Conservation (phyloP, 2,888 invertebrate genomes). For the Poecilus cupreus region DNA sequence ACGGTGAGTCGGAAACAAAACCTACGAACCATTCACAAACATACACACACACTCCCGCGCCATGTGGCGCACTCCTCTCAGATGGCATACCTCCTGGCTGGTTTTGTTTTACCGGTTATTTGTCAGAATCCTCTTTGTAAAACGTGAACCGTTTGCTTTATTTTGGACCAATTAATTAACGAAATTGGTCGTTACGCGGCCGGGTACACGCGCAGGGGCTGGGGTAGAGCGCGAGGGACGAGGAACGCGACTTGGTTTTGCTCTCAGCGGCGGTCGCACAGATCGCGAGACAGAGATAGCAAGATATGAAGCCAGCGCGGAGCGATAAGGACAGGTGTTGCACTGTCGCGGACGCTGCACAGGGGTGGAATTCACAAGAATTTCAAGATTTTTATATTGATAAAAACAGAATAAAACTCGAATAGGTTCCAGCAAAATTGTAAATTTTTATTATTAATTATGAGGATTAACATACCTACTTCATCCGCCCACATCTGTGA, state of each 20-base stretch:
- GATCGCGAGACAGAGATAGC: conserved; percentile 20
- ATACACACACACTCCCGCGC: background rate
- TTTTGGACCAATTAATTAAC: conserved; percentile 59
- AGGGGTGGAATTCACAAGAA: background rate
- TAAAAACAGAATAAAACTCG: too few species aligned
- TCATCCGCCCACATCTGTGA: too few species aligned
- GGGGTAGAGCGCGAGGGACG: background rate
- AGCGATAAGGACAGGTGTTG: conserved; percentile 3
- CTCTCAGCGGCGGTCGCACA: conserved; percentile 49
- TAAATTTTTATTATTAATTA: too few species aligned
- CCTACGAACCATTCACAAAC: background rate
- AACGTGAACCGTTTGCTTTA: conserved; percentile 50
- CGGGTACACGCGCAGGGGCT: conserved; percentile 14
- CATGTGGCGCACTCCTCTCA: background rate
- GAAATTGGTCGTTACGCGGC: conserved; percentile 58
- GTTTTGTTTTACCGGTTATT: conserved; percentile 49
- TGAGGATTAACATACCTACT: too few species aligned
- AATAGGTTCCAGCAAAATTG: too few species aligned
- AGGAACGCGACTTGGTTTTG: background rate
- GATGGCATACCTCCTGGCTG: background rate
- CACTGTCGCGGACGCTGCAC: background rate
- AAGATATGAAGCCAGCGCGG: background rate
- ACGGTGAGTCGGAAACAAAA: background rate
- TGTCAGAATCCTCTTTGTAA: conserved; percentile 45
- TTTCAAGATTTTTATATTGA: too few species aligned